Evolutionary conservation across 2,797 vertebrate species (phyloP).

Genomic region (Helicolenus hilgendorfi): DNA sequence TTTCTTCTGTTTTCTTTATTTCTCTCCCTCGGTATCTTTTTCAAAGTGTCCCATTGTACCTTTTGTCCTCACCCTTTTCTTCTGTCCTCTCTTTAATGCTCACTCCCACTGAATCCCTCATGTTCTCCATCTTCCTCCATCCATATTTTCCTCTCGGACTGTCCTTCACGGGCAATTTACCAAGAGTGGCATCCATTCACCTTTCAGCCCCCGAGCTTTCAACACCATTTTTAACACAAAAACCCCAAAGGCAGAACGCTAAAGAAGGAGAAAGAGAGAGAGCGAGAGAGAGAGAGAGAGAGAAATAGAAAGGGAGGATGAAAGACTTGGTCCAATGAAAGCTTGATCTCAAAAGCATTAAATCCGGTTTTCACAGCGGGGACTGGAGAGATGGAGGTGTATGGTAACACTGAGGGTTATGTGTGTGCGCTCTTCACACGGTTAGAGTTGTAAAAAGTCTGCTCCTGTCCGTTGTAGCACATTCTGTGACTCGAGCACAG

Average conservation of each 20-base stretch:
- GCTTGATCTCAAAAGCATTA: constrained; percentile 65
- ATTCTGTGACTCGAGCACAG: constrained; percentile 20
- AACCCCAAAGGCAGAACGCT: constrained; percentile 45
- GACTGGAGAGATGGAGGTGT: constrained; percentile 30
- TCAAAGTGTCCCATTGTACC: constrained; percentile 6
- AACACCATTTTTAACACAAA: constrained; percentile 70
- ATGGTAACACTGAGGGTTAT: not conserved
- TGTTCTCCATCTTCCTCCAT: constrained; percentile 29
- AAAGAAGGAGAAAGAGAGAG: constrained; percentile 10
- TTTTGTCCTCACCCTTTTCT: constrained; percentile 12
- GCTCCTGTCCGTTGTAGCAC: constrained; percentile 19
- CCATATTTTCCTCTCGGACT: constrained; percentile 27
- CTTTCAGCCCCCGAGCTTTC: constrained; percentile 66
- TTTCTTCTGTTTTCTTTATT: not conserved
- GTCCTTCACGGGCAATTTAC: constrained; percentile 83
- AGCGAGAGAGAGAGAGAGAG: not conserved
- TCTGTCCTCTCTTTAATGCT: constrained; percentile 11
- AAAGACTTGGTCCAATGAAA: constrained; percentile 33
- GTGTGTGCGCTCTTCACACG: constrained; percentile 17
- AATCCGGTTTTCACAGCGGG: constrained; percentile 28
- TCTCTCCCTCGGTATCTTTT: not conserved
- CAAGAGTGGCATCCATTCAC: constrained; percentile 68
- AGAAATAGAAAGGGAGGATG: constrained; percentile 20
- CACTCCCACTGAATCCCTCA: constrained; percentile 20
- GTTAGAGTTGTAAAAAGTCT: constrained; percentile 24